phyloP scores from a whole-genome alignment of 2,888 invertebrate species.

The Epistrophella euchroma region DNA sequence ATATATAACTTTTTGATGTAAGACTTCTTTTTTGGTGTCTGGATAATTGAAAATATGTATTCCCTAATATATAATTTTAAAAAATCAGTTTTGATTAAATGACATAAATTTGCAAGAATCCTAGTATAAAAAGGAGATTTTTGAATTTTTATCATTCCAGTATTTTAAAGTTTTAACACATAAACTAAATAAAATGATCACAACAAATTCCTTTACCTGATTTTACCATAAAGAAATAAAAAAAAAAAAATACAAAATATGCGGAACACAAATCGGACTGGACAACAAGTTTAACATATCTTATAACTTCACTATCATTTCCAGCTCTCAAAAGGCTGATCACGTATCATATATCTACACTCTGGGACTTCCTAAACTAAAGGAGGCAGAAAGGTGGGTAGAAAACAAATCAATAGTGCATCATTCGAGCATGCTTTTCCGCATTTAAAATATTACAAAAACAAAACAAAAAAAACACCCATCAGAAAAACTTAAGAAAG shows the following conservation, averaged over 20 bases:
- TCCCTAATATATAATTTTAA: too few relatives aligned
- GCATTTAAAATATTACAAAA: conserved; percentile 33
- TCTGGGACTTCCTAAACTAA: conserved; percentile 6
- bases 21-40: too few relatives aligned
- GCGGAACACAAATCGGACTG: conserved; percentile 56
- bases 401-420: conserved; percentile 44
- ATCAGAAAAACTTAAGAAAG: conserved; percentile 17
- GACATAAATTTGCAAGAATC: too few relatives aligned
- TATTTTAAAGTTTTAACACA: too few relatives aligned
- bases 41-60: too few relatives aligned
- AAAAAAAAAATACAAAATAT: conserved; percentile 18
- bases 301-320: conserved; percentile 13
- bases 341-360: conserved; percentile 47
- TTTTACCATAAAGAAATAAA: neutral
- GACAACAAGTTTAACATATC: conserved; percentile 11
- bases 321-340: conserved; percentile 48
- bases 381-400: neutral
- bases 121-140: too few relatives aligned
- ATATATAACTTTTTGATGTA: too few relatives aligned
- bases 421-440: conserved; percentile 51
- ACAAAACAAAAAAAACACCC: conserved; percentile 20
- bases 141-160: too few relatives aligned
- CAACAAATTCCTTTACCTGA: neutral
- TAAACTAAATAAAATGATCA: neutral
- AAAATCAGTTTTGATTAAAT: too few relatives aligned